Conservation (phyloP, 2,888 invertebrate species). For the Agrilus biguttatus region DNA sequence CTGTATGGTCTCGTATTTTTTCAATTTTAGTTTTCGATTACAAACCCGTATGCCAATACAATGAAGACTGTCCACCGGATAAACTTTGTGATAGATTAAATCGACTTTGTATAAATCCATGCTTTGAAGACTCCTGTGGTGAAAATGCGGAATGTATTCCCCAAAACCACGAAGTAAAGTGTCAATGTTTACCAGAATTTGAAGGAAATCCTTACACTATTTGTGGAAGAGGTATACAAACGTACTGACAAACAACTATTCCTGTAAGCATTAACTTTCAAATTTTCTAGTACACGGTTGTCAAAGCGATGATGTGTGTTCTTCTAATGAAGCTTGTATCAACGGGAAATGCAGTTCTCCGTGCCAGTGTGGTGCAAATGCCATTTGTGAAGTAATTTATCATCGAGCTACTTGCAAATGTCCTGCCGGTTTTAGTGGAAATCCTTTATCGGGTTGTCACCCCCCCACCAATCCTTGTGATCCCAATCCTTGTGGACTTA, state of each 20-base stretch:
- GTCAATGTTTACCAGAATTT: conserved; percentile 58
- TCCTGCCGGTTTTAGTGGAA: conserved; percentile 65
- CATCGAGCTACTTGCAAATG: conserved; percentile 73
- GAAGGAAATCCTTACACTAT: conserved; percentile 64
- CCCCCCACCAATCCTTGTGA: conserved; percentile 64
- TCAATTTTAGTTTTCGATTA: conserved; percentile 19
- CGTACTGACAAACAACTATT: not conserved
- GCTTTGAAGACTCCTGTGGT: conserved; percentile 65
- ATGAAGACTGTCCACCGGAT: conserved; percentile 81
- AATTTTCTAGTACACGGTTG: conserved; percentile 47
- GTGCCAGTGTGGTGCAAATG: conserved; percentile 64
- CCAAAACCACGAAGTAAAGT: conserved; percentile 60
- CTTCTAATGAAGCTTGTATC: conserved; percentile 59
- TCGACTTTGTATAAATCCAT: conserved; percentile 70
- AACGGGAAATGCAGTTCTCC: conserved; percentile 65
- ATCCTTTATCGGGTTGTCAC: conserved; percentile 56
- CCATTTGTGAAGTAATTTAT: conserved; percentile 67
- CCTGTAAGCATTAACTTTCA: not conserved
- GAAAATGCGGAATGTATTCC: conserved; percentile 69
- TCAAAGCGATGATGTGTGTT: conserved; percentile 55
- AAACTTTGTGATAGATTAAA: conserved; percentile 74
- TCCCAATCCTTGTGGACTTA: conserved; percentile 77
- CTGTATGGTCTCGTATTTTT: not conserved
- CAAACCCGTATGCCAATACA: conserved; percentile 67
- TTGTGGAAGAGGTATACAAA: conserved; percentile 43